Evolutionary conservation across 1,140 invertebrate species (phyloP).

Genomic region (Panagrolaimus sp.): DNA sequence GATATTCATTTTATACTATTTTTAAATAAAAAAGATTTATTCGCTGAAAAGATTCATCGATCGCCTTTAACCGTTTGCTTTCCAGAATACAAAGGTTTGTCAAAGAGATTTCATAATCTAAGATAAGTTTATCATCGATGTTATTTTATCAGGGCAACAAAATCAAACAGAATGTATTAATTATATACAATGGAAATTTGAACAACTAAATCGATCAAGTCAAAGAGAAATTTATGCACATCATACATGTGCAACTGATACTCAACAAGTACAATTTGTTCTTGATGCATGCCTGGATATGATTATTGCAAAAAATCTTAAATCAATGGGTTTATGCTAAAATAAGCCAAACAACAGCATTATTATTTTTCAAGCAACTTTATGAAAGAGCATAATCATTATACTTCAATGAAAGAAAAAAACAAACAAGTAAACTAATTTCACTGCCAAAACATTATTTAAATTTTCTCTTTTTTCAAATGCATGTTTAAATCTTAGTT

Average conservation of each 20-base stretch:
- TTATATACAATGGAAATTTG: conserved; percentile 58
- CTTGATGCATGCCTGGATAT: conserved; percentile 99
- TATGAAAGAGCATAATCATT: no score
- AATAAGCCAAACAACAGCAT: neutral
- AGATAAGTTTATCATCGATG: conserved; percentile 16
- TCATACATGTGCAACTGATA: conserved; percentile 84
- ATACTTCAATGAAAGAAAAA: no score
- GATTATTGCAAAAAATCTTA: conserved; percentile 74
- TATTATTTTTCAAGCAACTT: no score
- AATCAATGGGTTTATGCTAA: conserved; percentile 55
- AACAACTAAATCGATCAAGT: conserved; percentile 64
- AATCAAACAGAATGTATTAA: conserved; percentile 58
- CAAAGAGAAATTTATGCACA: conserved; percentile 86
- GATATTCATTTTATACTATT: conserved; percentile 59
- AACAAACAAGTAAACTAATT: no score
- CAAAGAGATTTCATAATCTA: conserved; percentile 25
- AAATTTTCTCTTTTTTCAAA: no score
- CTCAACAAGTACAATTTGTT: conserved; percentile 83
- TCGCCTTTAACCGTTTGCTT: conserved; percentile 59
- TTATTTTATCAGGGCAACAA: conserved; percentile 49
- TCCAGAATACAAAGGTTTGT: conserved; percentile 59
- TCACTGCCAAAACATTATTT: no score
- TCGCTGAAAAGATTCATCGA: conserved; percentile 56
- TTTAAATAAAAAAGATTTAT: conserved; percentile 58
- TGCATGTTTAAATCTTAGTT: no score